Percentiles rank a stretch among this genome's conserved stretches.
phyloP scores from a whole-genome alignment of 2,113 vertebrate species.

The Tychaedon coryphoeus region DNA sequence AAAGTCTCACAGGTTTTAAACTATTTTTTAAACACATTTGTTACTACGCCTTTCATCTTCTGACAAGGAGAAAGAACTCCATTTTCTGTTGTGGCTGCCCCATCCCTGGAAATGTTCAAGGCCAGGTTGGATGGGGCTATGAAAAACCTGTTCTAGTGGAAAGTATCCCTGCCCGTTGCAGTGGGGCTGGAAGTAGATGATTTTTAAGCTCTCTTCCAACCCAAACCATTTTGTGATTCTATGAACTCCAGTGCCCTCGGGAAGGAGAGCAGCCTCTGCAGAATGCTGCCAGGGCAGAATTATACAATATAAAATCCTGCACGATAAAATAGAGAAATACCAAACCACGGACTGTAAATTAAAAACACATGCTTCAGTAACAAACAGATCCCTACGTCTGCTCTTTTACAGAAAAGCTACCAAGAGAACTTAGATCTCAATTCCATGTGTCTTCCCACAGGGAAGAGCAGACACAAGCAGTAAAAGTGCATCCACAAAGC shows the following conservation, averaged over 20 bases:
- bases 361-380: background rate
- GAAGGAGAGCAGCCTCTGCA: background rate
- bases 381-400: background rate
- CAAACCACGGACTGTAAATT: background rate
- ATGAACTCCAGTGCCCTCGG: background rate
- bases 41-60: background rate
- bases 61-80: fast-evolving
- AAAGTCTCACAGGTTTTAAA: background rate
- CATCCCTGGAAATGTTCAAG: background rate
- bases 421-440: background rate
- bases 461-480: background rate
- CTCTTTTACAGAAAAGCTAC: background rate
- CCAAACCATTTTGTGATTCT: background rate
- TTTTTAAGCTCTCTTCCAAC: background rate
- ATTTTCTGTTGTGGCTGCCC: background rate
- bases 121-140: background rate
- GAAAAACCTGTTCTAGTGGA: background rate
- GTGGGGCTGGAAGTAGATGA: background rate
- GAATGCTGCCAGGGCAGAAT: background rate
- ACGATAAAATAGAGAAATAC: background rate
- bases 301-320: background rate
- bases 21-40: background rate
- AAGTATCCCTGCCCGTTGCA: background rate
- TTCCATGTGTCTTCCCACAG: background rate
- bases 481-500: background rate